Base-by-base conservation (phyloP, 2,113 vertebrate species). In the Garra rufa region DNA sequence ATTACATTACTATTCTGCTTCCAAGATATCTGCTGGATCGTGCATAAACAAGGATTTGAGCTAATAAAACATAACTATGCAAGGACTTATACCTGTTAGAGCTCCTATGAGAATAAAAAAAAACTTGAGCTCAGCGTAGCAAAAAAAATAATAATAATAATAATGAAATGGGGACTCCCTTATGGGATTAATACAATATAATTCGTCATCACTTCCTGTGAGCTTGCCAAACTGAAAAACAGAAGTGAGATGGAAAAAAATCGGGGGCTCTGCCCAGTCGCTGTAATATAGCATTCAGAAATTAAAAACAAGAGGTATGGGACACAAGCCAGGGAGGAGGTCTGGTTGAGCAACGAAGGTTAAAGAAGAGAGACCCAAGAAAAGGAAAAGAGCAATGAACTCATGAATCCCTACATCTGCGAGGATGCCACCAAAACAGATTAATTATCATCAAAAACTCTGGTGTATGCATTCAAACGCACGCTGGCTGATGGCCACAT, bases 141-240 rank as follows among this genome's bases (percentile, higher is more conserved):
- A 57, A 77, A 41, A 61, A 67, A 48, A 63, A 15, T n/a, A 78
- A 57, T 21, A 78, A 50, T 14, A 67, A 63, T 19, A 81, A 67
- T 81, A 81, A 81, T 81, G 61, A 81, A 81, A 59, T 67, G 43
- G 78, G 78, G 78, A 81, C 78, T 74, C 69, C 69, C 81, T 83
- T 75, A 59, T 61, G 69, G 81, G 65, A 73, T 75, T 83, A 61
- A 59, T 75, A 44, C 71, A 71, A 81, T 30, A 74, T 83, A 38
- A 81, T 81, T 67, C 78, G 43, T 30, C 78, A 81, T 67, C 78
- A 74, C 81, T 83, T 83, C 81, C 81, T 83, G 65, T 59, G 55
- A 83, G 65, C 57, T 44, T 46, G 81, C 69, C 81, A 83, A 75
- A 61, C n/a, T 74, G 55, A 59, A 74, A 75, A 75, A 75, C 69